These are phyloP conservation scores for Hypotaenidia okinawae DNA, from an alignment of 2,797 vertebrate species.

Conservation along the genomic window DNA sequence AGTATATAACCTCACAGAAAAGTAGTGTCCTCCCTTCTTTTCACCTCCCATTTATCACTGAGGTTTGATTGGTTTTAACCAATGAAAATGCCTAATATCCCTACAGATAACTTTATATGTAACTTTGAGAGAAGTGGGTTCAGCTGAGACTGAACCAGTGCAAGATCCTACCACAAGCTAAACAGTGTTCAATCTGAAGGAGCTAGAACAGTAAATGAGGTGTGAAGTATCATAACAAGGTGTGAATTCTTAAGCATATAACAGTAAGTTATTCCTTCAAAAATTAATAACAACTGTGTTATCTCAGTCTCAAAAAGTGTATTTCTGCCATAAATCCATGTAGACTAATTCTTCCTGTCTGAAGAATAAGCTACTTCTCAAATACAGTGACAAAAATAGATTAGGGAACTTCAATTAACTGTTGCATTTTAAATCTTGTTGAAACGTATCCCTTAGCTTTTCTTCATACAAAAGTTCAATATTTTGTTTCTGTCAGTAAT, in stretches of 20 bases:
- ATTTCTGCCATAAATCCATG: neutral
- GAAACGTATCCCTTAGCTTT: neutral
- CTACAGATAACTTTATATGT: neutral
- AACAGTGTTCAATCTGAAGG: neutral
- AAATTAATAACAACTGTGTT: neutral
- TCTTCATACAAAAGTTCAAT: neutral
- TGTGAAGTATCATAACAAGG: neutral
- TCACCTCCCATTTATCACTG: neutral
- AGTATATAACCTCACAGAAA: neutral
- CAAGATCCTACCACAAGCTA: neutral
- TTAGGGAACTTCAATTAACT: neutral
- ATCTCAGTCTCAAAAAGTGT: neutral
- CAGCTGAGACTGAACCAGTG: neutral
- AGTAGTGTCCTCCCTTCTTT: neutral
- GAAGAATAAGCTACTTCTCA: neutral
- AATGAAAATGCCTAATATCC: neutral
- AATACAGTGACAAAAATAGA: neutral
- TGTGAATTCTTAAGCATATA: neutral
- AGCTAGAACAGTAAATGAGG: neutral
- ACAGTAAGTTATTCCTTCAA: neutral
- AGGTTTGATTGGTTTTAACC: neutral
- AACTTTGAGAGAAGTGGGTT: neutral
- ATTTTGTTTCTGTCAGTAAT: neutral
- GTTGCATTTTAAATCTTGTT: neutral
- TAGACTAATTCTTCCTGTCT: neutral